phyloP scores from a whole-genome alignment of 30 jellyfish, hydroid and myxozoan species.

The Hydractinia echinata region DNA sequence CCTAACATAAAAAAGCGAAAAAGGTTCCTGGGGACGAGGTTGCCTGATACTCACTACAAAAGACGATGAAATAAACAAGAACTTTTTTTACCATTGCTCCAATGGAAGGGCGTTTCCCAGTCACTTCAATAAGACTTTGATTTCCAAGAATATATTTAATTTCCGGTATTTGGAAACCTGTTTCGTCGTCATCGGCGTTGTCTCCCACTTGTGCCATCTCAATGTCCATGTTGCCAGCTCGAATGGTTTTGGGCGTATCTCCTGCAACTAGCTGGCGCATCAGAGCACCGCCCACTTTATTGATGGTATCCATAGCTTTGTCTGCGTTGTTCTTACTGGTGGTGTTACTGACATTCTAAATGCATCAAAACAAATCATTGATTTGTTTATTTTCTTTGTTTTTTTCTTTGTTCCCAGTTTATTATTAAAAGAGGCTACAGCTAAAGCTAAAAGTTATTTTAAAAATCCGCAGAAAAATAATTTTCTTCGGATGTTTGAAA shows the following conservation, averaged over 20 bases:
- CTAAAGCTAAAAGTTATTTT: too few species aligned
- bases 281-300: constrained; percentile 81
- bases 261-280: constrained; percentile 94
- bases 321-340: constrained; percentile 38
- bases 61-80: too few species aligned
- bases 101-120: constrained; percentile 64
- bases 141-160: constrained; percentile 27
- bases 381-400: too few species aligned
- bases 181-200: constrained; percentile 52
- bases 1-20: too few species aligned
- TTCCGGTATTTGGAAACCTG: constrained; percentile 82
- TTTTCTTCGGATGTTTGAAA: too few species aligned
- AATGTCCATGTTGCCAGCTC: constrained; percentile 53
- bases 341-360: constrained; percentile 1
- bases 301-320: constrained; percentile 66
- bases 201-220: constrained; percentile 90
- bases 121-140: constrained; percentile 15
- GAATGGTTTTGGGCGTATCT: constrained; percentile 59
- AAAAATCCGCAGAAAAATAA: too few species aligned
- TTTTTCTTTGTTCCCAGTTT: too few species aligned
- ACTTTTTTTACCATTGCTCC: constrained; percentile 73
- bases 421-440: too few species aligned
- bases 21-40: too few species aligned
- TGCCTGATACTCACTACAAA: too few species aligned
- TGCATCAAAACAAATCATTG: too few species aligned